These are phyloP conservation scores for Malurus alboscapulatus DNA, from an alignment of 2,113 vertebrate genomes.

Conservation along the genomic window DNA sequence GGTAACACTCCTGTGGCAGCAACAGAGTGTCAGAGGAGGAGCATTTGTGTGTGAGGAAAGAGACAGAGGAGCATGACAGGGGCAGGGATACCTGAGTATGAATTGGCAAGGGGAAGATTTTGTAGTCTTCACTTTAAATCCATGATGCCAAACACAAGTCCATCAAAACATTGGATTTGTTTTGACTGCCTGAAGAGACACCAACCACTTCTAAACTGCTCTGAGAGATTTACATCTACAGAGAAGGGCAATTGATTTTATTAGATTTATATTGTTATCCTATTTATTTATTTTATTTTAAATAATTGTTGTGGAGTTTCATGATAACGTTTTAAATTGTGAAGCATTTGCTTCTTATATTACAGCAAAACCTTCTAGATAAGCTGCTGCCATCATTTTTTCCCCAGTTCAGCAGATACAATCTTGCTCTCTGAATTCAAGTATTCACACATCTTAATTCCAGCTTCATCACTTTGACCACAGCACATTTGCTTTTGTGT, in stretches of 20 bases:
- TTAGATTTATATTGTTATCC: neutral
- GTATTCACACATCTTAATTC: neutral
- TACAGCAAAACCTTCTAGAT: neutral
- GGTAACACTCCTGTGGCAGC: neutral
- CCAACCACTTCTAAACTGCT: neutral
- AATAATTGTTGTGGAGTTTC: neutral
- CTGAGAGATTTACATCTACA: neutral
- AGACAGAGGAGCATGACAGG: fast-evolving
- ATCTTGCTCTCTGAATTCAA: neutral
- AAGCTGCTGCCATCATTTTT: neutral
- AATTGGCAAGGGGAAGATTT: neutral
- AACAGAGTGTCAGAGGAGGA: neutral
- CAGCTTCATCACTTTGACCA: neutral
- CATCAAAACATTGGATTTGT: neutral
- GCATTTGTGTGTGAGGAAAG: neutral
- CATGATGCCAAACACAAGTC: neutral
- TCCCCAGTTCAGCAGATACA: neutral
- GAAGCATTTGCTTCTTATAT: neutral
- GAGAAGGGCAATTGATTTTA: neutral
- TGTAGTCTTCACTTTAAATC: neutral
- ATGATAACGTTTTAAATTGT: neutral
- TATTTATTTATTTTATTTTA: neutral
- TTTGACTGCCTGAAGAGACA: neutral
- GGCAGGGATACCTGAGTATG: neutral
- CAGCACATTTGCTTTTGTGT: neutral